These are phyloP conservation scores for Sanderia malayensis DNA, from an alignment of 30 jellyfish, hydroid and myxozoan genomes.

Conservation along the genomic window DNA sequence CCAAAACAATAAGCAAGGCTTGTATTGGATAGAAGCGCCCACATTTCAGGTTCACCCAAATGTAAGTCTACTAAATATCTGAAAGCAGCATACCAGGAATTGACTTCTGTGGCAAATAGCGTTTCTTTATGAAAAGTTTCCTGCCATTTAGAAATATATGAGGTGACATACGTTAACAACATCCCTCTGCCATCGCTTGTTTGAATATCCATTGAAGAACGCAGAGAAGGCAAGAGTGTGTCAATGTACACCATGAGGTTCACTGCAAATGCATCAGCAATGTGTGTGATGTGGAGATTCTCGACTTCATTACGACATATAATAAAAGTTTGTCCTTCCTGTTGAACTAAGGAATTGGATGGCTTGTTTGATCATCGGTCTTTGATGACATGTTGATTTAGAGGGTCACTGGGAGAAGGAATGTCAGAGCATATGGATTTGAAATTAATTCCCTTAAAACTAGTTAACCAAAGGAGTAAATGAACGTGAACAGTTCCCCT, in stretches of 20 bases:
- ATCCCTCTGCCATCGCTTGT: conserved; percentile 22
- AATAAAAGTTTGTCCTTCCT: neutral
- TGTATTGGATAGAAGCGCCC: no score
- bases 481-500: conserved; percentile 38
- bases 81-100: conserved; percentile 18
- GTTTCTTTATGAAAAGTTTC: conserved; percentile 15
- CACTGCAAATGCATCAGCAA: neutral
- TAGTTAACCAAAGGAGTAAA: conserved; percentile 34
- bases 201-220: conserved; percentile 20
- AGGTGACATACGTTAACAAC: conserved; percentile 26
- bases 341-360: neutral
- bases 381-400: neutral
- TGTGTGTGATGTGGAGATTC: neutral
- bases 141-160: conserved; percentile 28
- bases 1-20: no score
- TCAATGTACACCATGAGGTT: neutral
- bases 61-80: neutral
- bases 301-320: neutral
- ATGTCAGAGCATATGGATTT: conserved; percentile 8
- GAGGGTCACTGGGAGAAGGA: neutral
- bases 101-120: neutral
- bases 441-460: neutral
- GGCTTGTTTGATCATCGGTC: conserved; percentile 8
- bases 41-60: conserved; percentile 36
- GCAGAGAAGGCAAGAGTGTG: conserved; percentile 4